Evolutionary conservation across 2,797 vertebrate species (phyloP).

Genomic region (Girardinus metallicus): DNA sequence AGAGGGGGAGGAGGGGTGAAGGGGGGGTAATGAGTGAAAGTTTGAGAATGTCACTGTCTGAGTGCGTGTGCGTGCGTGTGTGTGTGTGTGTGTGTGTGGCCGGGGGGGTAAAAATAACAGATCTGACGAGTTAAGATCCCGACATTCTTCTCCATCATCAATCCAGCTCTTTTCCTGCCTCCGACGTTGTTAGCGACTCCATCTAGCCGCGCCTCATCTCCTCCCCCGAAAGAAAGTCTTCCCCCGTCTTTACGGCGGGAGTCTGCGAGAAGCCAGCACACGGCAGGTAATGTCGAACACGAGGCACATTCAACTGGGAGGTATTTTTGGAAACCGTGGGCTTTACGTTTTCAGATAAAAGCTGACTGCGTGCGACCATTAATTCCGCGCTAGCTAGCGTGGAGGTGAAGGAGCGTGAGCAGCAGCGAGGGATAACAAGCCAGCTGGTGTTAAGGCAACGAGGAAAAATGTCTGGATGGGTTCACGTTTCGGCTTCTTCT

Average conservation of each 20-base stretch:
- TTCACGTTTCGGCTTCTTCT: not conserved
- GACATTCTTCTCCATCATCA: slow-evolving; percentile 18
- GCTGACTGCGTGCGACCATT: not conserved
- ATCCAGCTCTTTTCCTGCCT: slow-evolving; percentile 9
- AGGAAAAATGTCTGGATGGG: not conserved
- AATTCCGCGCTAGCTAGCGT: not conserved
- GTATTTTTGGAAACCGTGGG: slow-evolving; percentile 4
- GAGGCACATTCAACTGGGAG: not conserved
- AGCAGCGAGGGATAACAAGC: not conserved
- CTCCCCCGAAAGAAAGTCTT: slow-evolving; percentile 18
- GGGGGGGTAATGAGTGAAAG: slow-evolving; percentile 63
- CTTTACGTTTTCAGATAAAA: not conserved
- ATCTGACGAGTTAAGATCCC: slow-evolving; percentile 44
- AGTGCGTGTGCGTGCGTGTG: not conserved
- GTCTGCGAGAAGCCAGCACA: slow-evolving; percentile 1
- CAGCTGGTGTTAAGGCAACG: not conserved
- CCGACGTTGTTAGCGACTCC: slow-evolving; percentile 34
- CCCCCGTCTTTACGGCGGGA: slow-evolving; percentile 11
- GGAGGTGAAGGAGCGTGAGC: not conserved
- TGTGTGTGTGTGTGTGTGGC: too few species aligned
- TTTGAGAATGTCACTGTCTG: slow-evolving; percentile 29
- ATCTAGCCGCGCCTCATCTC: slow-evolving; percentile 32
- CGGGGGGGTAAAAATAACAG: slow-evolving; percentile 33
- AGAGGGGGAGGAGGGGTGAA: not conserved
- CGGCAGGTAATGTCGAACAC: slow-evolving; percentile 15